These are phyloP conservation scores for Callospermophilus lateralis DNA, from an alignment of 2,113 vertebrate genomes.

Conservation along the genomic window DNA sequence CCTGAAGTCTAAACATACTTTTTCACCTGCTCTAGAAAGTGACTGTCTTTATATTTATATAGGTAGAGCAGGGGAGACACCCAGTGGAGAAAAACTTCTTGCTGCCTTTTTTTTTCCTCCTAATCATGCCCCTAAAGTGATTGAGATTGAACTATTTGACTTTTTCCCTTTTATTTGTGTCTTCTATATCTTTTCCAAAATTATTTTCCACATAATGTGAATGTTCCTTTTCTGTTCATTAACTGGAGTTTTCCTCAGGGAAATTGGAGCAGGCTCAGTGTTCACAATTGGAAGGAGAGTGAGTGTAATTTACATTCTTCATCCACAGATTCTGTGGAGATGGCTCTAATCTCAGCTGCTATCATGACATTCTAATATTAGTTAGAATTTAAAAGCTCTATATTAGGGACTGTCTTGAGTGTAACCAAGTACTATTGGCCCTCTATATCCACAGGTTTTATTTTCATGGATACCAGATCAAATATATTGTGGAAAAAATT, in stretches of 20 bases:
- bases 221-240: background rate
- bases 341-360: background rate
- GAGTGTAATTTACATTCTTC: background rate
- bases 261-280: background rate
- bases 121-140: background rate
- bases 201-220: background rate
- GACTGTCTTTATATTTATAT: accelerated
- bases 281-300: background rate
- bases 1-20: background rate
- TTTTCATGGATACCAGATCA: background rate
- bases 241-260: background rate
- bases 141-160: conserved; percentile 8
- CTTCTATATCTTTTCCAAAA: conserved; percentile 43
- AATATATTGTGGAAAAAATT: background rate
- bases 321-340: background rate
- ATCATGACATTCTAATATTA: accelerated
- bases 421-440: background rate
- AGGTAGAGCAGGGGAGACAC: conserved; percentile 83
- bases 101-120: background rate
- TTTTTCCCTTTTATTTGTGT: conserved; percentile 15
- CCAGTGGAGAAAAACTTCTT: conserved; percentile 81
- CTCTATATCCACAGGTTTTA: too few species aligned
- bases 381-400: background rate
- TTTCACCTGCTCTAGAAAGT: background rate
- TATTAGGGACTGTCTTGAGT: background rate